Evolutionary conservation across 2,113 vertebrate genomes (phyloP).

Genomic region (Uria lomvia): DNA sequence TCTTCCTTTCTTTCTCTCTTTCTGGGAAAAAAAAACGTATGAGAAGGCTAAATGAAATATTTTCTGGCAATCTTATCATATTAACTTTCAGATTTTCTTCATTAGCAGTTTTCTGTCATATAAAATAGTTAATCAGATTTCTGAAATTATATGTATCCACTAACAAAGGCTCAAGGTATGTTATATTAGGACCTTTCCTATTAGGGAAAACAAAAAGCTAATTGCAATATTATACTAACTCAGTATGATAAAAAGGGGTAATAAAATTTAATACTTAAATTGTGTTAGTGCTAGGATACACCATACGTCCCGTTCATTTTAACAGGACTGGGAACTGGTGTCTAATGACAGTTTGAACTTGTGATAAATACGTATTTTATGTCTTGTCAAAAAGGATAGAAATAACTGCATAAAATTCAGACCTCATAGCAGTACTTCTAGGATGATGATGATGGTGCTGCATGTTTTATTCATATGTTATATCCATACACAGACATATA

Average conservation of each 20-base stretch:
- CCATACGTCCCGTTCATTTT: neutral
- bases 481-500: neutral
- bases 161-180: neutral
- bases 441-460: neutral
- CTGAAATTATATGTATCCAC: neutral
- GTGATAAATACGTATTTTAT: neutral
- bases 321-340: neutral
- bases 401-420: neutral
- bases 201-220: conserved; percentile 21
- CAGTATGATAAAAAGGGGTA: neutral
- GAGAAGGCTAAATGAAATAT: neutral
- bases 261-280: conserved; percentile 25
- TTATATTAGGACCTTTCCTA: neutral
- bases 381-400: neutral
- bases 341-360: neutral
- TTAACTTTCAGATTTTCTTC: neutral
- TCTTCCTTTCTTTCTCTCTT: too few species aligned
- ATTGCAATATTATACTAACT: conserved; percentile 2
- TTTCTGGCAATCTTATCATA: neutral
- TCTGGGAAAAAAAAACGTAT: neutral
- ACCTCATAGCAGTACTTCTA: neutral
- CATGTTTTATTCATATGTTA: neutral
- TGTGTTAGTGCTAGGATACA: neutral
- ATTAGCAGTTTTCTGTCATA: neutral
- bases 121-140: neutral